A percentile compares a stretch with the other conserved stretches of the same genome.
Evolutionary conservation across 2,113 vertebrate genomes (phyloP).

Genomic region (Alouatta palliata): DNA sequence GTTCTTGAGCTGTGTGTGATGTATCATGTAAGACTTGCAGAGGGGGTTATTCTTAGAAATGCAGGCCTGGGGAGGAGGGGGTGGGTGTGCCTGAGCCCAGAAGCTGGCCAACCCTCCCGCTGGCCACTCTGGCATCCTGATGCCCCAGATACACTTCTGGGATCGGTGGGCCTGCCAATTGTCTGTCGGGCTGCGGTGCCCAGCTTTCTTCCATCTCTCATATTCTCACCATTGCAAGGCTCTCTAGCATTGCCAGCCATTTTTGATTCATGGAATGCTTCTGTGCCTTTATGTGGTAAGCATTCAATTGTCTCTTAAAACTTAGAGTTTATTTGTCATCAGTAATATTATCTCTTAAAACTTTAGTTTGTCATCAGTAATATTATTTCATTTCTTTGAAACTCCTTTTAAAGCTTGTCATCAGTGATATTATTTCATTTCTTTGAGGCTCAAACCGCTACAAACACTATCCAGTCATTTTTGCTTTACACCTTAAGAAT

Average conservation of each 20-base stretch:
- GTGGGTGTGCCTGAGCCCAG: not conserved
- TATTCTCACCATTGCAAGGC: not conserved
- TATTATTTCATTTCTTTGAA: too few species aligned
- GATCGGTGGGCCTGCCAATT: not conserved
- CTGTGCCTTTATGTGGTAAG: not conserved
- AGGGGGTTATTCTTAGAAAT: not conserved
- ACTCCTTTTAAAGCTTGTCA: too few species aligned
- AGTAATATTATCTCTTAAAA: too few species aligned
- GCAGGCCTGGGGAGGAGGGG: not conserved
- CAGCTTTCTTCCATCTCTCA: not conserved
- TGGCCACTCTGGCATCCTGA: not conserved
- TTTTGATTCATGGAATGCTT: not conserved
- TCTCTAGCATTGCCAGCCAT: not conserved
- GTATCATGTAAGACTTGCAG: not conserved
- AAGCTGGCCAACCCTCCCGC: not conserved
- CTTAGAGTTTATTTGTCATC: not conserved
- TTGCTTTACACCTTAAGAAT: not conserved
- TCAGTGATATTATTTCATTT: constrained; percentile 1
- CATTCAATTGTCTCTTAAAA: not conserved
- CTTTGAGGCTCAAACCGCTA: not conserved
- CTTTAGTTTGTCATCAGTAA: too few species aligned
- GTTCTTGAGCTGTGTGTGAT: not conserved
- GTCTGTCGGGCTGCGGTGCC: not conserved
- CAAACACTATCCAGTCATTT: not conserved
- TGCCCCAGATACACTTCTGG: not conserved